Percentiles rank a stretch among this genome's conserved stretches.
Evolutionary conservation across 1,140 invertebrate genomes (phyloP).

Genomic region (Steinernema feltiae): DNA sequence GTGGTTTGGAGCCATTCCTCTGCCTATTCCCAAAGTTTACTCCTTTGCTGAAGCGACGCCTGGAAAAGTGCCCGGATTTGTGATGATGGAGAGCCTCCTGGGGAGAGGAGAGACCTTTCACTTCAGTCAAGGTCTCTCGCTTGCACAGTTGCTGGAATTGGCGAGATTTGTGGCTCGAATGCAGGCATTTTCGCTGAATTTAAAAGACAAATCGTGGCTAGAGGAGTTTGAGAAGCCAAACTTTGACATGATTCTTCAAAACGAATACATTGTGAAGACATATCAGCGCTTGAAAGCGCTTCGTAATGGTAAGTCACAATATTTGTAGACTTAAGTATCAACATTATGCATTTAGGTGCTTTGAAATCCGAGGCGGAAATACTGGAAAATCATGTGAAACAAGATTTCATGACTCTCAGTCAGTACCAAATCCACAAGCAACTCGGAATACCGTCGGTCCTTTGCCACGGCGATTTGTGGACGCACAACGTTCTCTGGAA

Average conservation of each 20-base stretch:
- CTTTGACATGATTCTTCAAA: background rate
- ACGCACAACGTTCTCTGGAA: background rate
- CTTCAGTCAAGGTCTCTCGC: background rate
- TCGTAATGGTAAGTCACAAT: background rate
- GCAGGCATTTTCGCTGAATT: background rate
- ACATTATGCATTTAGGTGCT: background rate
- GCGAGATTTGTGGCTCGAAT: background rate
- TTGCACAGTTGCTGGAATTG: background rate
- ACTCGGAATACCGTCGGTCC: background rate
- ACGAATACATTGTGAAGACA: background rate
- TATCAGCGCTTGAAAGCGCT: background rate
- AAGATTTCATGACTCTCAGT: background rate
- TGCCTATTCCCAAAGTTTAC: background rate
- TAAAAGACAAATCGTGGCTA: background rate
- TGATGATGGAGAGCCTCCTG: background rate
- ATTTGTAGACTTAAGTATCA: background rate
- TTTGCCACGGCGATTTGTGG: background rate
- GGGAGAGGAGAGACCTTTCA: background rate
- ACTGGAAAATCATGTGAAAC: background rate
- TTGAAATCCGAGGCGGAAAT: background rate
- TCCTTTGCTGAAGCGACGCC: background rate
- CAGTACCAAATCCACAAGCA: background rate
- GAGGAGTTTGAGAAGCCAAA: background rate
- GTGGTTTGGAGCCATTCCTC: background rate
- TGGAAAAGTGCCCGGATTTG: background rate